phyloP scores from a whole-genome alignment of 1,140 invertebrate genomes.

The Drosophila mauritiana region DNA sequence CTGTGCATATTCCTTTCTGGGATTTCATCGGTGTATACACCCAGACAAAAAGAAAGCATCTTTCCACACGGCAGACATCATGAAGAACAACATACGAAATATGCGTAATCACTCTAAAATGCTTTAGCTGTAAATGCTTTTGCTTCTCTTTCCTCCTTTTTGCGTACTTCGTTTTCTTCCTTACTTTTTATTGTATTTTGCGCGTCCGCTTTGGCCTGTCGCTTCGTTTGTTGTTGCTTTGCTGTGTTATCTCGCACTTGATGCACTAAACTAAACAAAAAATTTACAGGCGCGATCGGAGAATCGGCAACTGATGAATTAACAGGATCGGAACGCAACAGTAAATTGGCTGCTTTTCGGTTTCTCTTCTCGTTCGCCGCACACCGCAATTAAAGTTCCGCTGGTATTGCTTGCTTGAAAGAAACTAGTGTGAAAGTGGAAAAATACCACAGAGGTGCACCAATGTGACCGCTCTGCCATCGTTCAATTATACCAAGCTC shows the following conservation, averaged over 20 bases:
- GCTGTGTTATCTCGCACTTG: slow-evolving; percentile 12
- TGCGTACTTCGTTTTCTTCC: slow-evolving; percentile 36
- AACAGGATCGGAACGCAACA: slow-evolving; percentile 9
- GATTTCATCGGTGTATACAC: slow-evolving; percentile 40
- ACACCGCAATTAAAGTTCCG: slow-evolving; percentile 1
- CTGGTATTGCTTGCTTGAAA: background rate
- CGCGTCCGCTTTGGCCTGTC: slow-evolving; percentile 35
- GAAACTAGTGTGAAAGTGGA: background rate
- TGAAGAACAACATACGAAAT: slow-evolving; percentile 25
- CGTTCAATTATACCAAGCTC: background rate
- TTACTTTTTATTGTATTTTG: slow-evolving; percentile 25
- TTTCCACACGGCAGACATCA: slow-evolving; percentile 33
- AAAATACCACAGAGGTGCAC: background rate
- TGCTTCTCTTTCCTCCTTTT: slow-evolving; percentile 24
- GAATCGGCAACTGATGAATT: background rate
- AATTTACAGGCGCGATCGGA: slow-evolving; percentile 1
- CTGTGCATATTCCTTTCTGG: slow-evolving; percentile 3
- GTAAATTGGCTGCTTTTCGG: slow-evolving; percentile 3
- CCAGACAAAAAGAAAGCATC: slow-evolving; percentile 10
- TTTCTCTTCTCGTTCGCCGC: slow-evolving; percentile 3
- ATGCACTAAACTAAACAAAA: slow-evolving; percentile 44
- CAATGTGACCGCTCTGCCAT: background rate
- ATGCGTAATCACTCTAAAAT: slow-evolving; percentile 69
- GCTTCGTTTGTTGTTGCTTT: slow-evolving; percentile 27
- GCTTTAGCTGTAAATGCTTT: slow-evolving; percentile 26